Percentiles rank a stretch among this genome's conserved stretches.
Evolutionary conservation across 2,113 vertebrate species (phyloP).

Genomic region (Physeter macrocephalus): DNA sequence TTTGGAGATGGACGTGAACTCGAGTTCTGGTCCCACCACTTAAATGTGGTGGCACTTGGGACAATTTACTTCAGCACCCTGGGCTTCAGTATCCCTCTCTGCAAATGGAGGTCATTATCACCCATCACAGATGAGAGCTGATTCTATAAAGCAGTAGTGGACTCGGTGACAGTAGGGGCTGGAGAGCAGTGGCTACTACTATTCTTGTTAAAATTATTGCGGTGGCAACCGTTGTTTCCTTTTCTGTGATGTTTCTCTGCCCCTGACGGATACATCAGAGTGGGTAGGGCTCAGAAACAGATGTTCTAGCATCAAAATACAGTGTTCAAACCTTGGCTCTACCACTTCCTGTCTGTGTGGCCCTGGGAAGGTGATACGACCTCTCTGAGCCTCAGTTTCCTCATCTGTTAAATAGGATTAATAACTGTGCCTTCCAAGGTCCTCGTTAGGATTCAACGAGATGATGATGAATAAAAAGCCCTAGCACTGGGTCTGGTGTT

Average conservation of each 20-base stretch:
- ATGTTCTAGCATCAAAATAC: background rate
- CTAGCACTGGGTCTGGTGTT: accelerated
- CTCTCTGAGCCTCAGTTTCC: background rate
- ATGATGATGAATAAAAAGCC: background rate
- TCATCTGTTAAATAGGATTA: background rate
- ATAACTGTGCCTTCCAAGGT: background rate
- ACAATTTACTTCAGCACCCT: too few relatives aligned
- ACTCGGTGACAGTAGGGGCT: accelerated
- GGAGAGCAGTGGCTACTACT: accelerated
- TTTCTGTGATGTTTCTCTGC: background rate
- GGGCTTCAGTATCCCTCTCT: background rate
- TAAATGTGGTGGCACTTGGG: background rate
- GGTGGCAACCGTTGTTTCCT: too few relatives aligned
- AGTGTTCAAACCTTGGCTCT: background rate
- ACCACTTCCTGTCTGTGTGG: accelerated
- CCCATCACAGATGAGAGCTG: too few relatives aligned
- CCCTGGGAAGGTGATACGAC: background rate
- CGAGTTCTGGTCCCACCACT: background rate
- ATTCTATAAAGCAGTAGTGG: too few relatives aligned
- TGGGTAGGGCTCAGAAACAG: background rate
- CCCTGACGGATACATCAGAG: background rate
- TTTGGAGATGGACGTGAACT: background rate
- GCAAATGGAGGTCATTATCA: accelerated
- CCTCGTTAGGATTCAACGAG: background rate
- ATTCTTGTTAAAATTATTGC: accelerated